These are phyloP conservation scores for Amniataba percoides DNA, from an alignment of 2,797 vertebrate genomes.

Conservation along the genomic window DNA sequence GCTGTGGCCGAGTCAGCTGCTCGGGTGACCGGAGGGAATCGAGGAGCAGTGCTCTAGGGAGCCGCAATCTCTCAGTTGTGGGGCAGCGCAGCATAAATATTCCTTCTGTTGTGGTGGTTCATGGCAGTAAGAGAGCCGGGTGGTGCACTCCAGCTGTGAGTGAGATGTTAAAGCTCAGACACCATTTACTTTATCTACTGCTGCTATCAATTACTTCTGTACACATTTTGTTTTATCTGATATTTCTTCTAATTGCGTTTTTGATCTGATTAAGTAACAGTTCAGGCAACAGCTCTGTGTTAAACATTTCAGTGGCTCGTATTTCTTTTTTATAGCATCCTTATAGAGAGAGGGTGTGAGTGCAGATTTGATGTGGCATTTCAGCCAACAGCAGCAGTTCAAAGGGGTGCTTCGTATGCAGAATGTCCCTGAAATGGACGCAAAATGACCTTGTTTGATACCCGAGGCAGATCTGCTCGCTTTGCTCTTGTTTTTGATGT, in stretches of 20 bases:
- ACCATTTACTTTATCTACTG: background rate
- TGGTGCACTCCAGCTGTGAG: background rate
- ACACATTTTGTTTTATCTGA: background rate
- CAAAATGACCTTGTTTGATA: background rate
- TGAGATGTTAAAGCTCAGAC: background rate
- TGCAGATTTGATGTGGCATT: background rate
- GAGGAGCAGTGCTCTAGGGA: slow-evolving; percentile 3
- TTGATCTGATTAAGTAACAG: background rate
- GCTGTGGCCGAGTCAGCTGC: slow-evolving; percentile 9
- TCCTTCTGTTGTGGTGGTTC: background rate
- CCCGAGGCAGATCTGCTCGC: background rate
- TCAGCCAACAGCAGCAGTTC: background rate
- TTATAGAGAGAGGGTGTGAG: background rate
- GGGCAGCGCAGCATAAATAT: slow-evolving; percentile 1
- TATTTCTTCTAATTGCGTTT: fast-evolving
- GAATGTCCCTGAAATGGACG: background rate
- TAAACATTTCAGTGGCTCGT: background rate
- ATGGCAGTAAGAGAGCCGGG: background rate
- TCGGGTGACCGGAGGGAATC: slow-evolving; percentile 9
- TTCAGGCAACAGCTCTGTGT: background rate
- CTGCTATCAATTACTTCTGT: background rate
- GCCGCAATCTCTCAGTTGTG: slow-evolving; percentile 9
- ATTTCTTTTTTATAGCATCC: background rate
- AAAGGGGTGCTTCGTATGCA: background rate
- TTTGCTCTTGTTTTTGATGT: background rate